Evolutionary conservation across 2,888 invertebrate species (phyloP), one percentile per base, ranked within the genome.

Genomic region (Apodemia duryi): DNA sequence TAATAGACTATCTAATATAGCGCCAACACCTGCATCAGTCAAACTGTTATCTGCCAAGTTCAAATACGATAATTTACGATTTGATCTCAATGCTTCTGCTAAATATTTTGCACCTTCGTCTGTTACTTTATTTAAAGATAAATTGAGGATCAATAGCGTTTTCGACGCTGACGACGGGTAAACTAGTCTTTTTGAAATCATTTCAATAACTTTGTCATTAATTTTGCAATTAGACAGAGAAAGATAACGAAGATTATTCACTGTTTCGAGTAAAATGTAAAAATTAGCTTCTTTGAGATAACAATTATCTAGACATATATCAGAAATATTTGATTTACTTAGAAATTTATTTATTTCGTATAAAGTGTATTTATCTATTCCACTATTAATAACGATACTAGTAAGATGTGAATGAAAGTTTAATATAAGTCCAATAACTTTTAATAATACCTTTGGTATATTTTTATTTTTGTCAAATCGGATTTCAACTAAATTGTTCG

Each of bases 81-180:
- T 89, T 0, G 78, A 67, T 64, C 83, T 73, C 2, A 88, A 64
- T 0, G 75, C 75, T 2, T 79, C 68, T 2, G 77, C 80, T 62
- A 88, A 65, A 66, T 69, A 69, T 38, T 72, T 74, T 0, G 74
- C 80, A 1, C 87, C 88, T 0, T 67, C 11, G 70, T 88, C 81
- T 1, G 85, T 82, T 10, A 89, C 84, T 63, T 62, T 75, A 64
- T 89, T 88, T 0, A 82, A 75, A 2, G 85, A 72, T 43, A 89
- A 67, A 69, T 85, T 87, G 0, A 88, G 69, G n/a, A 77, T 67
- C 0, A 67, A 65, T 57, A 89, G 68, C 2, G 73, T 73, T 65
- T 75, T 77, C 0, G 86, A 82, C 1, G 82, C 78, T 6, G 81
- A 77, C 3, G 67, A 62, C 1, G 80, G 77, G 61, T 72, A 68